A percentile compares a stretch with the other conserved stretches of the same genome.
These are phyloP conservation scores for Salpingus planirostris DNA, from an alignment of 2,888 invertebrate species.

Conservation along the genomic window DNA sequence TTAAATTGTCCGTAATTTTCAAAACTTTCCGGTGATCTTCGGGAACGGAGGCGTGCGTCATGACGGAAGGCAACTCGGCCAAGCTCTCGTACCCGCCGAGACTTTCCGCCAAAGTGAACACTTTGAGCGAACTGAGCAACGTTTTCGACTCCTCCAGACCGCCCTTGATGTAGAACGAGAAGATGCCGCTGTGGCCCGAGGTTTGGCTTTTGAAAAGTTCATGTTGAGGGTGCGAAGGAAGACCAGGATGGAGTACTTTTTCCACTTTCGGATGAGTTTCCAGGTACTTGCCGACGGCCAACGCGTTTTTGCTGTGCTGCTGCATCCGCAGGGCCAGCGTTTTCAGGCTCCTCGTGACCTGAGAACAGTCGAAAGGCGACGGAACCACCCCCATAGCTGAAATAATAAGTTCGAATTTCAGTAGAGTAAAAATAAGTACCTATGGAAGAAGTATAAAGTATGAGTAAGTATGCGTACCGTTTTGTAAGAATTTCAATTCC, in stretches of 20 bases:
- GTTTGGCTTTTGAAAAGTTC: conserved; percentile 70
- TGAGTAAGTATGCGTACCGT: conserved; percentile 64
- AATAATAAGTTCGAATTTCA: too few relatives aligned
- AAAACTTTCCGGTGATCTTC: conserved; percentile 58
- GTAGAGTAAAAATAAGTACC: too few relatives aligned
- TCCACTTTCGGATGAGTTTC: conserved; percentile 70
- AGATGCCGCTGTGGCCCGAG: conserved; percentile 84
- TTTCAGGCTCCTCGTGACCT: conserved; percentile 88
- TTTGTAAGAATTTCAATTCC: conserved; percentile 76
- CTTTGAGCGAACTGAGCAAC: conserved; percentile 66
- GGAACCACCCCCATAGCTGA: conserved; percentile 84
- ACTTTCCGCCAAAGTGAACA: conserved; percentile 86
- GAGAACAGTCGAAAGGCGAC: conserved; percentile 92
- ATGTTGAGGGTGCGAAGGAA: conserved; percentile 81
- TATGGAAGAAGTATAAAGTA: too few relatives aligned
- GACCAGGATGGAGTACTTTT: conserved; percentile 76
- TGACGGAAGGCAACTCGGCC: conserved; percentile 87
- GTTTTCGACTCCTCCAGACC: conserved; percentile 60
- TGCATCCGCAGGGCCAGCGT: conserved; percentile 89
- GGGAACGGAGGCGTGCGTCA: conserved; percentile 94
- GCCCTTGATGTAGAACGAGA: conserved; percentile 81
- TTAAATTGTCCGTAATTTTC: conserved; percentile 75
- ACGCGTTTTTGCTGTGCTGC: conserved; percentile 70
- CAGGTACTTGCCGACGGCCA: conserved; percentile 72
- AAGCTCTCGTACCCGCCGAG: conserved; percentile 93